Evolutionary conservation across 2,888 invertebrate genomes (phyloP), one percentile per base, ranked within the genome.

Genomic region (Pardosa pseudoannulata): DNA sequence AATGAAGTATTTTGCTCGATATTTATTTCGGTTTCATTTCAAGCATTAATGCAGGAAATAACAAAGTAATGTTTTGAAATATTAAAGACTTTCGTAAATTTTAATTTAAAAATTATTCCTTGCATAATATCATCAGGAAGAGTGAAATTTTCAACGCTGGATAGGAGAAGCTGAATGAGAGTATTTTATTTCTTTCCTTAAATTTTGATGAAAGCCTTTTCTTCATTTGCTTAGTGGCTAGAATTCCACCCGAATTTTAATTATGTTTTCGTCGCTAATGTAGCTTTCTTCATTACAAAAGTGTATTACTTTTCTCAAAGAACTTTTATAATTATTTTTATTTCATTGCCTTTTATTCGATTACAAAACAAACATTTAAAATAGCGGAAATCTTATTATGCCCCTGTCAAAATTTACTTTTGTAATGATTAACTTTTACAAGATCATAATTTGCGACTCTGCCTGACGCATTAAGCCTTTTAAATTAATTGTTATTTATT

Each of bases 401-500:
- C 6, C 36, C 41, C 23, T 56, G 23, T 56, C 16, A 3, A 23
- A 56, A 23, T 56, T 23, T 56, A 56, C 23, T 56, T 19, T 23
- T 11, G 23, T 1, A 11, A 23, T 56, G 23, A 56, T 56, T 56
- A 56, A 19, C 7, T 56, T 23, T 56, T 23, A 23, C 23, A 23
- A 56, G 23, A 16, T 46, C 46, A 11, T 11, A 46, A 16, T 36
- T 46, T 46, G 46, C 46, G 2, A 16, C 46, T 2, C 9, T 16
- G 7, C 16, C 36, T 7, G 16, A 16, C 5, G 46, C 46, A 46
- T 16, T 16, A 46, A 16, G 36, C 36, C 16, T 7, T 46, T 46
- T 16, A 46, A 46, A 56, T 56, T 56, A 19, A 56, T 56, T 56
- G 19, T 23, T 23, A 56, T 56, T 23, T 56, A 56, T 56, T 56